Conservation (phyloP, 1,140 invertebrate genomes). For the Amyelois transitella region DNA sequence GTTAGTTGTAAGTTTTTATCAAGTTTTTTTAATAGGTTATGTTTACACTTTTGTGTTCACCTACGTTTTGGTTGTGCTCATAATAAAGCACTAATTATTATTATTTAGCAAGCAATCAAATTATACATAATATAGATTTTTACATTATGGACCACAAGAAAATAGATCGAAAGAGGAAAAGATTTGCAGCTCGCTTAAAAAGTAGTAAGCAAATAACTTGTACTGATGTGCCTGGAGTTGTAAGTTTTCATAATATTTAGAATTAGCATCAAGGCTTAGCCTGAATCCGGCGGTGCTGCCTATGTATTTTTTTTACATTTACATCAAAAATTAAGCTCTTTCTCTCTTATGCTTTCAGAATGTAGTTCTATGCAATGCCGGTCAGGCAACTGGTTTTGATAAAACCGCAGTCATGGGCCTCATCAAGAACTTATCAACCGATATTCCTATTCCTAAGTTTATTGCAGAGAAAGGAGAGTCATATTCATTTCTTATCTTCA, state of each 20-base stretch:
- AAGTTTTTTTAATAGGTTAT: too few species aligned
- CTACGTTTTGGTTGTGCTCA: too few species aligned
- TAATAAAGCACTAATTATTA: too few species aligned
- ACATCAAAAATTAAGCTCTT: neutral
- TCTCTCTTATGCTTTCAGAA: constrained; percentile 37
- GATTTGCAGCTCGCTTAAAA: constrained; percentile 48
- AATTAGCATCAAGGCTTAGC: neutral
- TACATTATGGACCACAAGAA: constrained; percentile 43
- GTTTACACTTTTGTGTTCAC: too few species aligned
- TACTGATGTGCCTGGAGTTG: constrained; percentile 25
- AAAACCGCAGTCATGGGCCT: constrained; percentile 35
- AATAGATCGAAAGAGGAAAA: constrained; percentile 42
- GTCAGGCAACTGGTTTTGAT: constrained; percentile 55
- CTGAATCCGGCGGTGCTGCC: too few species aligned
- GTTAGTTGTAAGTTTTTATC: too few species aligned
- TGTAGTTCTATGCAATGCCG: constrained; percentile 57
- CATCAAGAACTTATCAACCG: constrained; percentile 16
- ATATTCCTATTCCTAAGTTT: constrained; percentile 33
- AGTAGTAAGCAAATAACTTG: constrained; percentile 43
- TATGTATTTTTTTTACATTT: neutral
- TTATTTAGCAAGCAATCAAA: too few species aligned
- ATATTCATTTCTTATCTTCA: constrained; percentile 49
- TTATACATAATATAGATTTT: too few species aligned
- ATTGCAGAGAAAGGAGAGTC: constrained; percentile 57
- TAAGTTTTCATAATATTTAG: constrained; percentile 21